phyloP scores from a whole-genome alignment of 2,888 invertebrate species.

The Masnerella sp. region DNA sequence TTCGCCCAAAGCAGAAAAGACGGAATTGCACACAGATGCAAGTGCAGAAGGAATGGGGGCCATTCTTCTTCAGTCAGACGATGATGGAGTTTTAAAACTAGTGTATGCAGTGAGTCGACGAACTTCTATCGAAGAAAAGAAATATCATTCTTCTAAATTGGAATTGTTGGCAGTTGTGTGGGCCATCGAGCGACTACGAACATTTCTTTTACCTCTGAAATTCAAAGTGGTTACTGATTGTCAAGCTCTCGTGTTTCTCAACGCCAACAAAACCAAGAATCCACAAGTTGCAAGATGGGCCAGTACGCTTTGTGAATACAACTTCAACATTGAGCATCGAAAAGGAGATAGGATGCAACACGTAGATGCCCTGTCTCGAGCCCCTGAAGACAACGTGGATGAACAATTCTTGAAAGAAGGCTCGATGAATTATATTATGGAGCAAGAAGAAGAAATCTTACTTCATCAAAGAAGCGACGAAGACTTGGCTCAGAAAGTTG shows the following conservation, averaged over 20 bases:
- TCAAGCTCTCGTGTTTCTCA: not conserved
- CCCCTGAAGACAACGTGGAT: conserved; percentile 10
- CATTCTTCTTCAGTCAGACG: not conserved
- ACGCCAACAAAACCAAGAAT: conserved; percentile 39
- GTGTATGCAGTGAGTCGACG: conserved; percentile 3
- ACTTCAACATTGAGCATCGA: conserved; percentile 48
- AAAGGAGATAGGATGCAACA: conserved; percentile 48
- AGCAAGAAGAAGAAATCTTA: conserved; percentile 9
- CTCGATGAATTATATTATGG: not conserved
- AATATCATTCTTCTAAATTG: conserved; percentile 2
- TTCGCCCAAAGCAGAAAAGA: not conserved
- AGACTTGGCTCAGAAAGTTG: not conserved
- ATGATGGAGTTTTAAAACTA: conserved; percentile 7
- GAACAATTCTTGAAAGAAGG: not conserved
- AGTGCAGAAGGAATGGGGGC: not conserved
- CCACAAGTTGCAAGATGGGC: conserved; percentile 41
- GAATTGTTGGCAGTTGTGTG: not conserved
- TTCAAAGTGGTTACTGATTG: not conserved
- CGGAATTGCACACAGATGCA: not conserved
- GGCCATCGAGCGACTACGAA: not conserved
- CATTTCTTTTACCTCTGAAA: not conserved
- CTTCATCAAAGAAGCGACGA: conserved; percentile 28
- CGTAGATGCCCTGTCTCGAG: conserved; percentile 55
- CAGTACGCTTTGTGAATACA: conserved; percentile 36
- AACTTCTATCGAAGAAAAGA: not conserved